Percentiles rank a stretch among this genome's conserved stretches.
phyloP scores from a whole-genome alignment of 2,797 vertebrate species.

The Nothura maculosa region DNA sequence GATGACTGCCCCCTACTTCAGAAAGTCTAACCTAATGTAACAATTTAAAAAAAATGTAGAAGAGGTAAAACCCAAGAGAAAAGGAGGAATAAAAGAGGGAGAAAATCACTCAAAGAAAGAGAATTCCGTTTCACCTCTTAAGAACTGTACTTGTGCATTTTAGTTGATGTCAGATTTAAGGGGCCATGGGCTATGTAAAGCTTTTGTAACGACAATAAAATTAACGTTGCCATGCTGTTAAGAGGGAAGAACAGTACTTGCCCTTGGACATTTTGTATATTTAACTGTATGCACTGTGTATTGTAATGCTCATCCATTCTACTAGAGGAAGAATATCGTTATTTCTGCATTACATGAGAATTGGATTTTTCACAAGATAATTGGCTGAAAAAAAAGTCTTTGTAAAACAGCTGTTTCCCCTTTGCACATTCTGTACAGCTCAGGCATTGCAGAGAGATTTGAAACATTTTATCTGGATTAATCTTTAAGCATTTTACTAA shows the following conservation, averaged over 20 bases:
- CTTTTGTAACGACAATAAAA: constrained; percentile 11
- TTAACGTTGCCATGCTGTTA: neutral
- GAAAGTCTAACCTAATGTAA: neutral
- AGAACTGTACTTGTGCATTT: neutral
- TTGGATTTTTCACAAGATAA: neutral
- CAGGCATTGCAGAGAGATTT: neutral
- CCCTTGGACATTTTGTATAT: neutral
- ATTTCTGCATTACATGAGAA: accelerated
- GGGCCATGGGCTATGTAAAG: neutral
- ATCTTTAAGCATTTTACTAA: neutral
- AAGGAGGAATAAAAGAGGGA: neutral
- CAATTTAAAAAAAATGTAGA: neutral
- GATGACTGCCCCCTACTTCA: neutral
- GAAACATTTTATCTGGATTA: neutral
- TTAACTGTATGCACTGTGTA: neutral
- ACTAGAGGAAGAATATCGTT: neutral
- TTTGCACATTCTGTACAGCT: neutral
- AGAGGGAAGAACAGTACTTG: neutral
- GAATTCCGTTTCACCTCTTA: neutral
- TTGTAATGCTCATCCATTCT: neutral
- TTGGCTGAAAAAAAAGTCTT: neutral
- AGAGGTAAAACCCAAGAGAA: neutral
- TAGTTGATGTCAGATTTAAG: neutral
- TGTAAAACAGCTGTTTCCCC: neutral
- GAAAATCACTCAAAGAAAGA: neutral